Conservation (phyloP, 2,797 vertebrate species). For the Tarsius wallacei region DNA sequence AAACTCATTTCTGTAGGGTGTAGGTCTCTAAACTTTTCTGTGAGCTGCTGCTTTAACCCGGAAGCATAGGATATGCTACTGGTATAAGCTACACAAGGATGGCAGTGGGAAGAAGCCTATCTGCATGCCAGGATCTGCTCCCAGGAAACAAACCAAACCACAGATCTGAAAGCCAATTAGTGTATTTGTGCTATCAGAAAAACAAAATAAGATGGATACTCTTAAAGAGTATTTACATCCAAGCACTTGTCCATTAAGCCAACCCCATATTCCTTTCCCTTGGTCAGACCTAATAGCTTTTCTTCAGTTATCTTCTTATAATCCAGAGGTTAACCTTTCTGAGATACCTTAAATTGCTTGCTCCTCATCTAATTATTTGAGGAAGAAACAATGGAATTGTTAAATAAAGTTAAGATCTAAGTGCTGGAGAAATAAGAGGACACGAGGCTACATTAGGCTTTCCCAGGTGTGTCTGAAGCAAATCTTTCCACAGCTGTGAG, state of each 20-base stretch:
- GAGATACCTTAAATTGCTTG: neutral
- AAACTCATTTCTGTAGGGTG: neutral
- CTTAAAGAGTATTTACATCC: neutral
- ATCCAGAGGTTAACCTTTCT: neutral
- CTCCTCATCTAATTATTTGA: neutral
- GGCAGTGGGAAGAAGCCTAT: neutral
- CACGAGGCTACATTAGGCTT: neutral
- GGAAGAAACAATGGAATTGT: neutral
- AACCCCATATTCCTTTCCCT: neutral
- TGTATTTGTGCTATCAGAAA: neutral
- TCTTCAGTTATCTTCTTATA: conserved; percentile 4
- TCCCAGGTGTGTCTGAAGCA: neutral
- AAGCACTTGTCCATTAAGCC: neutral
- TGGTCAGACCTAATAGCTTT: neutral
- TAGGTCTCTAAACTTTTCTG: neutral
- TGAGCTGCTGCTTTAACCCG: neutral
- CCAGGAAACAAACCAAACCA: conserved; percentile 32
- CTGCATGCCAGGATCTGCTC: neutral
- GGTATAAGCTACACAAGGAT: neutral
- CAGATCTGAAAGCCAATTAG: neutral
- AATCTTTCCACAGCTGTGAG: neutral
- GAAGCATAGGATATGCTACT: neutral
- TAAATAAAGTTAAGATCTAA: neutral
- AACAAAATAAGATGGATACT: neutral
- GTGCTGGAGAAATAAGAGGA: neutral